These are phyloP conservation scores for Terrapene triunguis DNA, from an alignment of 2,113 vertebrate genomes.

Conservation along the genomic window DNA sequence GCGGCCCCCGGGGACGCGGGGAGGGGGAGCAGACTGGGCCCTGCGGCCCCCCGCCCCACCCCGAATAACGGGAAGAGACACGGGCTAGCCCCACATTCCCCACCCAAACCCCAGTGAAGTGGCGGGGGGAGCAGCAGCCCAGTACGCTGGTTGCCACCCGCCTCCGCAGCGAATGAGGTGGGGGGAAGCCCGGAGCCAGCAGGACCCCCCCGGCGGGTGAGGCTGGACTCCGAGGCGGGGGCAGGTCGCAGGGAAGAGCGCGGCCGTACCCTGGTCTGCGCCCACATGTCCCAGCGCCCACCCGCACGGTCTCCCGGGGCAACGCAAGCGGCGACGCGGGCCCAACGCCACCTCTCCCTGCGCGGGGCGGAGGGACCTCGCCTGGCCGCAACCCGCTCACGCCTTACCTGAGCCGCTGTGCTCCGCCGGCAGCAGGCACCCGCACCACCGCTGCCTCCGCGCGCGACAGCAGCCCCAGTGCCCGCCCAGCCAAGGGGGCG, in stretches of 20 bases:
- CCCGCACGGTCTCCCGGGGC: not conserved
- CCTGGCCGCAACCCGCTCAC: not conserved
- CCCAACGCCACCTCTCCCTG: not conserved
- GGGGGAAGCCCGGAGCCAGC: not conserved
- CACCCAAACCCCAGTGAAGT: not conserved
- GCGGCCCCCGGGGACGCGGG: not conserved
- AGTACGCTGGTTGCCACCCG: not conserved
- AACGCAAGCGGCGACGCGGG: not conserved
- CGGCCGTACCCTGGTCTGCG: too few species aligned
- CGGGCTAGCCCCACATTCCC: not conserved
- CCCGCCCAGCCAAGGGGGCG: too few species aligned
- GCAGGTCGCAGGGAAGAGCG: not conserved
- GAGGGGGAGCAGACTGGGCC: too few species aligned
- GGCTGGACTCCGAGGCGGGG: not conserved
- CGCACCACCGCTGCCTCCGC: not conserved
- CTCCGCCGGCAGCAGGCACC: not conserved
- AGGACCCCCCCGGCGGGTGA: not conserved
- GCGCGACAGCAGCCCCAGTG: not conserved
- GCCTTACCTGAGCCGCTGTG: not conserved
- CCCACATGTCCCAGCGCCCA: not conserved
- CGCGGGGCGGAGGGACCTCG: not conserved
- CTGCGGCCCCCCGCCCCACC: too few species aligned
- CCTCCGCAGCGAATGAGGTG: not conserved
- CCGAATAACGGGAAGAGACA: not conserved
- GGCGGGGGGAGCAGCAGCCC: not conserved